Conservation (phyloP, 2,797 vertebrate species). For the Helarctos malayanus region DNA sequence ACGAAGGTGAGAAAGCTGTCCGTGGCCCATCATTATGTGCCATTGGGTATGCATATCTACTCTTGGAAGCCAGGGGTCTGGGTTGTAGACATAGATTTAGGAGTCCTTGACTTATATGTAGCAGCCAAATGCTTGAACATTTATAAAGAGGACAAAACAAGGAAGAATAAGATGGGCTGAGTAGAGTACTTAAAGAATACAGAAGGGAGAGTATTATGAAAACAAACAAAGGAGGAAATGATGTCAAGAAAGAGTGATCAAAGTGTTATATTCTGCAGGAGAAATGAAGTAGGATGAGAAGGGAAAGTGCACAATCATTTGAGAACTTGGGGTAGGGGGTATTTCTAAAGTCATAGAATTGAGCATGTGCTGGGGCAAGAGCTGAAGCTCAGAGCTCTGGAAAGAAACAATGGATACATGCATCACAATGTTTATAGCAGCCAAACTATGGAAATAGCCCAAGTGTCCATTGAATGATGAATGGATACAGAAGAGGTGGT, state of each 20-base stretch:
- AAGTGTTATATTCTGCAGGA: not conserved
- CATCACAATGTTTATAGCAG: not conserved
- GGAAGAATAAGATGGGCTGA: not conserved
- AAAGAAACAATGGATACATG: not conserved
- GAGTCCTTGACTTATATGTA: not conserved
- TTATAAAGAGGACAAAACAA: not conserved
- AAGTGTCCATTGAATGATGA: not conserved
- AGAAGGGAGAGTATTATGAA: not conserved
- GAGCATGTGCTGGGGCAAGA: not conserved
- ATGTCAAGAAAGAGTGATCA: not conserved
- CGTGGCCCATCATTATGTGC: not conserved
- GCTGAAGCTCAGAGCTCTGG: not conserved
- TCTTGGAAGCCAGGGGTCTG: not conserved
- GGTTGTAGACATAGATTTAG: not conserved
- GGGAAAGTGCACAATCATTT: not conserved
- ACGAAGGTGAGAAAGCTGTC: not conserved
- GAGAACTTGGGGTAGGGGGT: not conserved
- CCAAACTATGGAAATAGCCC: not conserved
- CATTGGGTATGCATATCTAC: not conserved
- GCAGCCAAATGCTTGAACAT: not conserved
- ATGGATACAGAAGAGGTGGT: not conserved
- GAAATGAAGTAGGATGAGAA: not conserved
- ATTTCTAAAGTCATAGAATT: not conserved
- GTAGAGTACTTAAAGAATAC: not conserved
- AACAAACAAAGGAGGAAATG: not conserved